phyloP scores from a whole-genome alignment of 2,888 invertebrate genomes.

The Phytoseiulus persimilis region DNA sequence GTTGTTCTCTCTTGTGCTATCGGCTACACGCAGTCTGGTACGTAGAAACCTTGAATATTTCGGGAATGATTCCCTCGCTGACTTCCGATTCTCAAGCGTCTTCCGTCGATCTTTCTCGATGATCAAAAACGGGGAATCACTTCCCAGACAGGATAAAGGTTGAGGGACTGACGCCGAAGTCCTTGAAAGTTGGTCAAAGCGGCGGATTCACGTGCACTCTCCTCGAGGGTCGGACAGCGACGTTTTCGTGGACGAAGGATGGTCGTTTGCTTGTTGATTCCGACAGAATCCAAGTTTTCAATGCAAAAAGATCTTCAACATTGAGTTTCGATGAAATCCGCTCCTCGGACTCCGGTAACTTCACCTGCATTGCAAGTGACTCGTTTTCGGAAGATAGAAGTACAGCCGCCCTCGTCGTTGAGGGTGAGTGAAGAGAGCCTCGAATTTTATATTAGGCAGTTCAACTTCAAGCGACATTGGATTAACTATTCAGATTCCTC shows the following conservation, averaged over 20 bases:
- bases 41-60: neutral
- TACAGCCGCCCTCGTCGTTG: slow-evolving; percentile 26
- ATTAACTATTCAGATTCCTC: no score
- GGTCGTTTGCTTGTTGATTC: neutral
- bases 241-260: slow-evolving; percentile 30
- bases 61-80: no score
- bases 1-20: neutral
- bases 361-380: slow-evolving; percentile 18
- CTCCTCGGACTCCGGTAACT: neutral
- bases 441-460: neutral
- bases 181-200: neutral
- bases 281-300: neutral
- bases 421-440: neutral
- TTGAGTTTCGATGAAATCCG: neutral
- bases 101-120: no score
- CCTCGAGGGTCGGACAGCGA: neutral
- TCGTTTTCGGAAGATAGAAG: slow-evolving; percentile 13
- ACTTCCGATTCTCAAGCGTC: no score
- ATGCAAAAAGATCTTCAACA: neutral
- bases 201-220: slow-evolving; percentile 18
- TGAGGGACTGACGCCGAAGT: neutral
- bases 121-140: no score
- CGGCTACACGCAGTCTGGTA: neutral
- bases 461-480: no score
- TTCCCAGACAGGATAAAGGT: neutral